Evolutionary conservation across 1,140 invertebrate genomes (phyloP).

Genomic region (Asobara japonica): DNA sequence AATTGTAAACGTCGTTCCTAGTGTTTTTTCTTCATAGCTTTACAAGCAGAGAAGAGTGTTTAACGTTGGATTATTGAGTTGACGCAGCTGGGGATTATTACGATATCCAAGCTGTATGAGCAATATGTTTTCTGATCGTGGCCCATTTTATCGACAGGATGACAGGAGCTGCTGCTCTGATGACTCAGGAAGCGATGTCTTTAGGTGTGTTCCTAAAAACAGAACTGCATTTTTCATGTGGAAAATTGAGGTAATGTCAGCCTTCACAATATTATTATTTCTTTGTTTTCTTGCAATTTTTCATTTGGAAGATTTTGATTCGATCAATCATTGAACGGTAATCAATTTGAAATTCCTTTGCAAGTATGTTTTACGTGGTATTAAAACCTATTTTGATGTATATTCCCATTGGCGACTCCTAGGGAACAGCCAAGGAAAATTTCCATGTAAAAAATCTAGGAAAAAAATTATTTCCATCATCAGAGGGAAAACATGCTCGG

Average conservation of each 20-base stretch:
- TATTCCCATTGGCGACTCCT: too few relatives aligned
- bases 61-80: background rate
- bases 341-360: too few relatives aligned
- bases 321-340: too few relatives aligned
- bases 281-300: too few relatives aligned
- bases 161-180: conserved; percentile 60
- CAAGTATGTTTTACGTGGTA: too few relatives aligned
- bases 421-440: too few relatives aligned
- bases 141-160: conserved; percentile 45
- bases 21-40: background rate
- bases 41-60: background rate
- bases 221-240: conserved; percentile 81
- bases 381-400: too few relatives aligned
- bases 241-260: conserved; percentile 76
- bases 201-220: conserved; percentile 78
- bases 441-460: too few relatives aligned
- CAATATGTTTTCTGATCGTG: conserved; percentile 27
- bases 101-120: background rate
- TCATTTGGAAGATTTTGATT: too few relatives aligned
- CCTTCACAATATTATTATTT: too few relatives aligned
- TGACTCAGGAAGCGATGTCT: conserved; percentile 67
- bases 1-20: background rate
- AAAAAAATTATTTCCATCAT: too few relatives aligned
- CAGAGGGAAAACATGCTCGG: too few relatives aligned
- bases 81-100: background rate